Evolutionary conservation across 1,140 invertebrate species (phyloP), one percentile per base, ranked within the genome.

Genomic region (Drosophila funebris): DNA sequence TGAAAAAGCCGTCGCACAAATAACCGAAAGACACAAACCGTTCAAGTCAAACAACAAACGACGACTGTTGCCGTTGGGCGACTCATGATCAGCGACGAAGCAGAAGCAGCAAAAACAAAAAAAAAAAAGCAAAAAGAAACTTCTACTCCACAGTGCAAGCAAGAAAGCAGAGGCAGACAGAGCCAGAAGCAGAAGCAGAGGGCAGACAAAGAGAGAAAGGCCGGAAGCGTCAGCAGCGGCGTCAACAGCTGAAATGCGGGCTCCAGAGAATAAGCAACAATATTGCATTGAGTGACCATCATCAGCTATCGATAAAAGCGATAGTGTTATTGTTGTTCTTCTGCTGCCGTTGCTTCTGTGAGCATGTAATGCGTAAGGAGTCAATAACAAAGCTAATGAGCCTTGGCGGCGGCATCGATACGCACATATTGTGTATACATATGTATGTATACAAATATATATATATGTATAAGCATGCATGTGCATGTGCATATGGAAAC

Each of bases 371-470:
- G 56, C 73, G 73, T 73, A 80, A 80, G 73, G 80, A 76, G 83
- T 82, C 82, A 87, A 88, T 85, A 85, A 83, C 78, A 78, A 69
- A 87, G 82, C 82, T 87, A 87, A 87, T 87, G 82, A 87, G 82
- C 82, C 82, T 82, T 87, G 82, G 69, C 71, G 66, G n/a, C 61
- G 43, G 27, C 44, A 64, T 13, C 41, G 41, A 78, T 53, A 52
- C 29, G 33, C 20, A 37, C 29, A 48, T n/a, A 37, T 31, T 70
- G 76, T 56, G 44, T 53, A 84, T 62, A 63, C 18, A 46, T 29
- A 18, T 29, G 22, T 18, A 52, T 8, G 20, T 13, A 37, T 8
- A 33, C 13, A 31, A 7, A 53, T 8, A 24, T 11, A n/a, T 31
- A 4, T 16, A 9, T 8, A 52, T 13, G 9, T 11, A 33, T 37